Evolutionary conservation across 2,888 invertebrate genomes (phyloP).

Genomic region (Philhelius pedissequus): DNA sequence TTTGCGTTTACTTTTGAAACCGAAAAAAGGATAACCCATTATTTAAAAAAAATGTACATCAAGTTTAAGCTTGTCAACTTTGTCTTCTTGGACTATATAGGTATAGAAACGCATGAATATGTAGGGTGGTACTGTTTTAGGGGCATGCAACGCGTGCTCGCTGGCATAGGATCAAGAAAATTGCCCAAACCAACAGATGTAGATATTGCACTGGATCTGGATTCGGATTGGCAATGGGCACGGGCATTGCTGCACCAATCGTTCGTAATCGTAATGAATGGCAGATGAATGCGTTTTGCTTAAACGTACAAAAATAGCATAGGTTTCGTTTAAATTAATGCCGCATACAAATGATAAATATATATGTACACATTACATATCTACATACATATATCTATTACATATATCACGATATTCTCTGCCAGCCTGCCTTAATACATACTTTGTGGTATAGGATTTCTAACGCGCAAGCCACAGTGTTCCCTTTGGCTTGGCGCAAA

Average conservation of each 20-base stretch:
- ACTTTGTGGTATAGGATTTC: slow-evolving; percentile 40
- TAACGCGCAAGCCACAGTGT: slow-evolving; percentile 34
- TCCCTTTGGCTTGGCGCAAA: slow-evolving; percentile 34
- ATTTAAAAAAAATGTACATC: neutral
- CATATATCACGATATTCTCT: no score
- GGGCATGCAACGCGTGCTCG: slow-evolving; percentile 47
- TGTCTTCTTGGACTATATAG: neutral
- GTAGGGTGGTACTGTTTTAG: slow-evolving; percentile 30
- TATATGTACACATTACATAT: neutral
- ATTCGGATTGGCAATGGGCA: slow-evolving; percentile 59
- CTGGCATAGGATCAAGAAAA: slow-evolving; percentile 45
- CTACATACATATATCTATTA: no score
- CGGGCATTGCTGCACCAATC: neutral
- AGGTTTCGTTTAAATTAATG: slow-evolving; percentile 49
- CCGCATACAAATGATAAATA: slow-evolving; percentile 12
- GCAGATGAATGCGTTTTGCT: slow-evolving; percentile 61
- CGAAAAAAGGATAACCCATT: no score
- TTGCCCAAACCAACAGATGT: slow-evolving; percentile 53
- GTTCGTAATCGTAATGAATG: slow-evolving; percentile 53
- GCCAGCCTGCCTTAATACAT: neutral
- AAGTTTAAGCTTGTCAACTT: neutral
- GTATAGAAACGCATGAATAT: slow-evolving; percentile 20
- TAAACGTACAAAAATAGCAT: slow-evolving; percentile 56
- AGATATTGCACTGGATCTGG: slow-evolving; percentile 49
- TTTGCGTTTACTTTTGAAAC: no score